Percentiles rank a stretch among this genome's conserved stretches.
Conservation (phyloP, 2,113 vertebrate genomes). For the Calcarius ornatus region DNA sequence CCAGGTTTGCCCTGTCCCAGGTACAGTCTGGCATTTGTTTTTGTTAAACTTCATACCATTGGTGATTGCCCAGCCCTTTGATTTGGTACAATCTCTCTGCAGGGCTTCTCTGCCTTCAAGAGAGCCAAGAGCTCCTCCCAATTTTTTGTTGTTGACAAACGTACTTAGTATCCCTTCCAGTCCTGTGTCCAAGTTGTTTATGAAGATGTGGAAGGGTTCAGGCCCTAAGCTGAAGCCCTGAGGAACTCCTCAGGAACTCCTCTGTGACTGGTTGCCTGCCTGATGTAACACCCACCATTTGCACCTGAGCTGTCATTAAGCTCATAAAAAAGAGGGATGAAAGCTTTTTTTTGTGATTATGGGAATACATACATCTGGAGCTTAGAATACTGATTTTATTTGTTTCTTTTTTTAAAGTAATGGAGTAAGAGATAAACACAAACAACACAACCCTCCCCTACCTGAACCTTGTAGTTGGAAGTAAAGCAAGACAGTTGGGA, state of each 20-base stretch:
- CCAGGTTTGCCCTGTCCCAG: not conserved
- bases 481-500: not conserved
- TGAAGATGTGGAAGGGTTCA: not conserved
- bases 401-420: not conserved
- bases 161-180: not conserved
- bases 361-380: not conserved
- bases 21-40: not conserved
- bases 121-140: not conserved
- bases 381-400: not conserved
- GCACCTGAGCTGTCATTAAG: not conserved
- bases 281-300: not conserved
- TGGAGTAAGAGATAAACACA: not conserved
- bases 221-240: not conserved
- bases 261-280: too few species aligned
- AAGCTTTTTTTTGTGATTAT: not conserved
- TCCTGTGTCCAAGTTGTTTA: not conserved
- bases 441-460: not conserved
- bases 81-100: not conserved
- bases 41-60: not conserved
- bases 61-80: not conserved
- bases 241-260: not conserved
- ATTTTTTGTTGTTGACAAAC: not conserved
- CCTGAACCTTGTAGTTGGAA: not conserved
- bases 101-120: not conserved
- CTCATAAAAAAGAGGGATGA: not conserved